Evolutionary conservation across 2,888 invertebrate genomes (phyloP).

Genomic region (Mayetiola destructor): DNA sequence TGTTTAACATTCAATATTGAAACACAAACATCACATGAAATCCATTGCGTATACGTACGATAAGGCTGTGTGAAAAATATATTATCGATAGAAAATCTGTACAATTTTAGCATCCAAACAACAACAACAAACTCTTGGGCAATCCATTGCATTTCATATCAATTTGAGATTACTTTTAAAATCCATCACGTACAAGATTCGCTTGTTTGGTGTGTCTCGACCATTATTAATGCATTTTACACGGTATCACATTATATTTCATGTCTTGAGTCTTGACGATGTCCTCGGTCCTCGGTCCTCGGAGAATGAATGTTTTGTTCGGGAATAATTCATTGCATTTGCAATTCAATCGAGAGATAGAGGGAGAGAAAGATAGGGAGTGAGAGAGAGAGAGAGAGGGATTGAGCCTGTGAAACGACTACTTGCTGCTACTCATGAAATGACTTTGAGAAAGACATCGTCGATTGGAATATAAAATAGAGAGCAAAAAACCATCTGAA

Average conservation of each 20-base stretch:
- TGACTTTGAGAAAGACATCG: too few relatives aligned
- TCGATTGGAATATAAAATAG: too few relatives aligned
- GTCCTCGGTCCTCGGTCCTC: neutral
- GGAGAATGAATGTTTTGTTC: too few relatives aligned
- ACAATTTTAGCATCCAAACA: too few relatives aligned
- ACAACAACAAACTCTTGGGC: neutral
- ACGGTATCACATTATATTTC: neutral
- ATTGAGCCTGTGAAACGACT: neutral
- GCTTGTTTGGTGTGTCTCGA: conserved; percentile 7
- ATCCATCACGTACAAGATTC: conserved; percentile 13
- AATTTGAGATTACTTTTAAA: conserved; percentile 4
- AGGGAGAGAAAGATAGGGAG: neutral
- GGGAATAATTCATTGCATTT: neutral
- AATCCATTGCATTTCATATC: neutral
- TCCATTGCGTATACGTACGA: neutral
- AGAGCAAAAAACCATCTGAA: too few relatives aligned
- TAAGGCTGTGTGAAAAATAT: neutral
- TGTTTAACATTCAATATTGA: neutral
- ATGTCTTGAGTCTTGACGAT: neutral
- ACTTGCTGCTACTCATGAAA: too few relatives aligned
- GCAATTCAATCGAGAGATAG: neutral
- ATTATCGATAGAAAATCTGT: neutral
- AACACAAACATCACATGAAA: neutral
- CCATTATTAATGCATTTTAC: conserved; percentile 5
- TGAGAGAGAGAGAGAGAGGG: neutral